A percentile compares a stretch with the other conserved stretches of the same genome.
phyloP scores from a whole-genome alignment of 2,797 vertebrate genomes.

The Paramormyrops hopkinsi region DNA sequence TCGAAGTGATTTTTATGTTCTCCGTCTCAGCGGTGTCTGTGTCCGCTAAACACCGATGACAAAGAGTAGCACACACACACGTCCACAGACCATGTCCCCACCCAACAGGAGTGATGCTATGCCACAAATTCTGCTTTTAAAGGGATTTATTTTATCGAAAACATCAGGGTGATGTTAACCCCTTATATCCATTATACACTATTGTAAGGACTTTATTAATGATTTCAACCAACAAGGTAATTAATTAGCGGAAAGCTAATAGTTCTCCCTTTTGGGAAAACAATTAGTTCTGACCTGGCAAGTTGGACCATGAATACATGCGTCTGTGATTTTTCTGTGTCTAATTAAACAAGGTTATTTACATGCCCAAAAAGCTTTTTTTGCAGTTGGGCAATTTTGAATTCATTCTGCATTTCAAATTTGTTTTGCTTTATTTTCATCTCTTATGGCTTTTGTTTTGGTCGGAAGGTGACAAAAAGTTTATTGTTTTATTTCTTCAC shows the following conservation, averaged over 20 bases:
- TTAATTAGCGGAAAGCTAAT: slow-evolving; percentile 71
- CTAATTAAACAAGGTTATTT: slow-evolving; percentile 70
- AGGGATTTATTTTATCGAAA: slow-evolving; percentile 46
- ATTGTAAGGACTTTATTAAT: slow-evolving; percentile 73
- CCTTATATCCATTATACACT: slow-evolving; percentile 65
- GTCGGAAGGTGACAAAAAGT: neutral
- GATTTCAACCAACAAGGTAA: slow-evolving; percentile 65
- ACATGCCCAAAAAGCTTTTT: slow-evolving; percentile 60
- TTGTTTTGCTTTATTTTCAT: slow-evolving; percentile 13
- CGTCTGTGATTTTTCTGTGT: slow-evolving; percentile 34
- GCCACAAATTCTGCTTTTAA: slow-evolving; percentile 36
- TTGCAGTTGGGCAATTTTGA: slow-evolving; percentile 24
- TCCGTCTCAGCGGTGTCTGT: slow-evolving; percentile 62
- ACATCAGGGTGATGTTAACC: slow-evolving; percentile 64
- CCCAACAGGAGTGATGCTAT: slow-evolving; percentile 57
- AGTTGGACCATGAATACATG: slow-evolving; percentile 54
- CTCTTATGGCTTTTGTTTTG: neutral
- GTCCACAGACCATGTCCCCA: slow-evolving; percentile 43
- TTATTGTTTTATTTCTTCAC: neutral
- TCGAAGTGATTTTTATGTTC: slow-evolving; percentile 76
- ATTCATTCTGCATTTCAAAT: slow-evolving; percentile 18
- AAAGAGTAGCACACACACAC: slow-evolving; percentile 44
- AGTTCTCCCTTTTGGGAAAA: slow-evolving; percentile 63
- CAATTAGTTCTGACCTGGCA: slow-evolving; percentile 60
- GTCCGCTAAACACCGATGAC: slow-evolving; percentile 36